Percentiles rank a stretch among this genome's conserved stretches.
These are phyloP conservation scores for Arrhopalites spinosus DNA, from an alignment of 2,888 invertebrate genomes.

Conservation along the genomic window DNA sequence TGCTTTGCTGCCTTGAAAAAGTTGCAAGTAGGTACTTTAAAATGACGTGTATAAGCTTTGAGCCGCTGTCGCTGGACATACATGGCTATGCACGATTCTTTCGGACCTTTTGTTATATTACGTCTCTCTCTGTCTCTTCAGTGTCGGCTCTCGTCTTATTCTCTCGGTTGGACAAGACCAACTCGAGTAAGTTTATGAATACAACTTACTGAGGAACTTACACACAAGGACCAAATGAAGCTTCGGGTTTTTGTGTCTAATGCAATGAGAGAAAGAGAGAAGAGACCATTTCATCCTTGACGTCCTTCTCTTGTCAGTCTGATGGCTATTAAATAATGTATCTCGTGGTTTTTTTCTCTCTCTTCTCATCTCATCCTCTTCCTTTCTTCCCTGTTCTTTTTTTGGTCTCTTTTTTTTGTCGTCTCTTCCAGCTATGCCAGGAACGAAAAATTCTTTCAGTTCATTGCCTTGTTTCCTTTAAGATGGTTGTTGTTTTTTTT, in stretches of 20 bases:
- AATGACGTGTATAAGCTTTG: conserved; percentile 4
- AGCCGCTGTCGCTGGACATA: conserved; percentile 24
- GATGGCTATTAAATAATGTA: conserved; percentile 41
- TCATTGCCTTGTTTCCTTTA: conserved; percentile 24
- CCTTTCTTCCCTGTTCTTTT: conserved; percentile 26
- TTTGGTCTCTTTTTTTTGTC: conserved; percentile 17
- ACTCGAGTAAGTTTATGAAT: neutral
- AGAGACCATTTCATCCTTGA: conserved; percentile 45
- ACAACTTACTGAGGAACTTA: neutral
- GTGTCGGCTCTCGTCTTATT: conserved; percentile 20
- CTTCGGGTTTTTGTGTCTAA: conserved; percentile 9
- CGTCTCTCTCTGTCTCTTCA: neutral
- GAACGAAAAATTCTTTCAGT: conserved; percentile 35
- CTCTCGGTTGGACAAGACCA: neutral
- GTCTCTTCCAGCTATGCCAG: conserved; percentile 36
- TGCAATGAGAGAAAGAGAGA: conserved; percentile 5
- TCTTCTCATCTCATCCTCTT: conserved; percentile 23
- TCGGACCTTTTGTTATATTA: conserved; percentile 4
- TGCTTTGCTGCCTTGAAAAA: no score
- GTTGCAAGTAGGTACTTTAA: neutral
- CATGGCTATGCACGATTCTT: conserved; percentile 27
- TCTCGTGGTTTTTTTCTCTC: conserved; percentile 23
- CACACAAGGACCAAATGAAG: conserved; percentile 14
- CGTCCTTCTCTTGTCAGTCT: conserved; percentile 47
- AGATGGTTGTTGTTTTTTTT: neutral